Conservation (phyloP, 2,888 invertebrate species). For the Nomada goodeniana region DNA sequence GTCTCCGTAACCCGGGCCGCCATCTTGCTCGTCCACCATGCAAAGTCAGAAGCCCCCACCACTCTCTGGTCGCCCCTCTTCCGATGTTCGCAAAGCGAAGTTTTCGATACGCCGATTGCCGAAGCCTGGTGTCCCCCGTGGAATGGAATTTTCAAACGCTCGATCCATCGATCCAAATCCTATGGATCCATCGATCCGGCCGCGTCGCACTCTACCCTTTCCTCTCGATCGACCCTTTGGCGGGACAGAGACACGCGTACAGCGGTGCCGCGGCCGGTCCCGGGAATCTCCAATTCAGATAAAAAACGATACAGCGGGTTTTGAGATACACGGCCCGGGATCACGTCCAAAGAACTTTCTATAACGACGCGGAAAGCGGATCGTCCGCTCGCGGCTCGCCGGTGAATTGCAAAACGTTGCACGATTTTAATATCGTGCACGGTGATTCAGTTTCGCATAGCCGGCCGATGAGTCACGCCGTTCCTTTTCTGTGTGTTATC, state of each 20-base stretch:
- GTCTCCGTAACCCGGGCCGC: constrained; percentile 63
- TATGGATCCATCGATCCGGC: background rate
- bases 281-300: constrained; percentile 49
- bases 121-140: constrained; percentile 8
- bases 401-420: constrained; percentile 59
- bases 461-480: constrained; percentile 64
- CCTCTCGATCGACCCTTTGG: background rate
- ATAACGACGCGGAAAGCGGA: constrained; percentile 14
- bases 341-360: background rate
- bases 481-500: constrained; percentile 56
- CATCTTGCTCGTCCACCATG: constrained; percentile 71
- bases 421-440: constrained; percentile 56
- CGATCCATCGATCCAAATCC: background rate
- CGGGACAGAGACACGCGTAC: background rate
- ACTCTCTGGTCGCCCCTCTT: constrained; percentile 44
- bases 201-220: no score
- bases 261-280: background rate
- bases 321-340: constrained; percentile 9
- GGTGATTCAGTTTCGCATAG: constrained; percentile 68
- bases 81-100: constrained; percentile 38
- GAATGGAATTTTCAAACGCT: constrained; percentile 33
- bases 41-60: constrained; percentile 66
- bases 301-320: constrained; percentile 33
- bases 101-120: constrained; percentile 54
- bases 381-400: background rate